Conservation (phyloP, 2,797 vertebrate species). For the Sebastolobus alascanus region DNA sequence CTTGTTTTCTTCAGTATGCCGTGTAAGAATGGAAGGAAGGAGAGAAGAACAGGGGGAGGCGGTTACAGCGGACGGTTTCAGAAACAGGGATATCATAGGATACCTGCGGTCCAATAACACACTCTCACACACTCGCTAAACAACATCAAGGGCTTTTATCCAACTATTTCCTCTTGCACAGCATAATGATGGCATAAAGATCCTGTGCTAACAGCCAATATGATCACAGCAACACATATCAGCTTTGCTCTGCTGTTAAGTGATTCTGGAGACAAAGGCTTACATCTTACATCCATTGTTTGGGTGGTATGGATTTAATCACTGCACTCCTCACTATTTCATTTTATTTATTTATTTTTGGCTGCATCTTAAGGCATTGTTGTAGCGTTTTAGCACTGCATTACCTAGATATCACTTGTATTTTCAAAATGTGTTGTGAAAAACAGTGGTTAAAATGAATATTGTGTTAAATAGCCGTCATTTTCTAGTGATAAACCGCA, state of each 20-base stretch:
- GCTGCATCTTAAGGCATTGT: slow-evolving; percentile 2
- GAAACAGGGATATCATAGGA: slow-evolving; percentile 73
- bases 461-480: neutral
- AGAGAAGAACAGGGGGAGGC: slow-evolving; percentile 55
- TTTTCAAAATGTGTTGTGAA: neutral
- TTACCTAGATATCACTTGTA: neutral
- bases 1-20: slow-evolving; percentile 78
- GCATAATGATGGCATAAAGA: slow-evolving; percentile 76
- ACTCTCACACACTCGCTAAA: slow-evolving; percentile 71
- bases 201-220: slow-evolving; percentile 74
- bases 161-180: slow-evolving; percentile 76
- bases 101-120: slow-evolving; percentile 74
- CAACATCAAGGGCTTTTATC: slow-evolving; percentile 82
- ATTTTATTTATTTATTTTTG: slow-evolving; percentile 18
- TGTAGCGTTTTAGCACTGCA: neutral
- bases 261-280: slow-evolving; percentile 72
- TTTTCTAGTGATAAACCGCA: neutral
- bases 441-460: neutral
- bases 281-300: slow-evolving; percentile 62
- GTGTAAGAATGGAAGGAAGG: slow-evolving; percentile 67
- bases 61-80: slow-evolving; percentile 65
- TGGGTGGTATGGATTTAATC: slow-evolving; percentile 66
- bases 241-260: slow-evolving; percentile 66
- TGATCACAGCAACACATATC: slow-evolving; percentile 69
- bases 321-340: slow-evolving; percentile 40